Evolutionary conservation across 2,113 vertebrate species (phyloP).

Genomic region (Stegastes partitus): DNA sequence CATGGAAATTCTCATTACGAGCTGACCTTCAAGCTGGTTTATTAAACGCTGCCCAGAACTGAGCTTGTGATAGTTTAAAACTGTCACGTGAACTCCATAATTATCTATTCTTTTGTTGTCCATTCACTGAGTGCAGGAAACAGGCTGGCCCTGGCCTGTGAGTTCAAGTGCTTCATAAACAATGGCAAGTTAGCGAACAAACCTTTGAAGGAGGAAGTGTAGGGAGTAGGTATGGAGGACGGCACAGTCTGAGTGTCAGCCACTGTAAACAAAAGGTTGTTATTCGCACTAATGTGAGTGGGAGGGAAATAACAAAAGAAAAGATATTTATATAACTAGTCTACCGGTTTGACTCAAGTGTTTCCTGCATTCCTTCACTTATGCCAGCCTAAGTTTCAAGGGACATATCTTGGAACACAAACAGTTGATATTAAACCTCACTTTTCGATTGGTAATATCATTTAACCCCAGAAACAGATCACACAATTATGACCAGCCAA

Average conservation of each 20-base stretch:
- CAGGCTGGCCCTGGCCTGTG: constrained; percentile 31
- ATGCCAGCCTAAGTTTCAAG: not conserved
- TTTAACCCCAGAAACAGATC: not conserved
- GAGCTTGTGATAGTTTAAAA: constrained; percentile 44
- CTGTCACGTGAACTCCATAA: constrained; percentile 49
- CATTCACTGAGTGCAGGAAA: constrained; percentile 67
- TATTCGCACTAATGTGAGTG: constrained; percentile 68
- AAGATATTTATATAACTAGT: constrained; percentile 54
- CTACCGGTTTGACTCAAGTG: constrained; percentile 32
- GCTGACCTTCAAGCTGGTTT: constrained; percentile 57
- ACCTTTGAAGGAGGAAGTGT: constrained; percentile 71
- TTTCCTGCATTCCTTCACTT: constrained; percentile 42
- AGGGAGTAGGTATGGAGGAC: constrained; percentile 64
- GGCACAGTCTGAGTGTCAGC: constrained; percentile 51
- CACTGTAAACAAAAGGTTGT: constrained; percentile 66
- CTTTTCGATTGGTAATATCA: not conserved
- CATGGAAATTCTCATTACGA: constrained; percentile 49
- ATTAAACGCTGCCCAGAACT: constrained; percentile 36
- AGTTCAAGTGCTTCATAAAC: constrained; percentile 68
- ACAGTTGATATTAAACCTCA: constrained; percentile 1
- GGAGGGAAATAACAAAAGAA: constrained; percentile 66
- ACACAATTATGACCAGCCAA: too few species aligned
- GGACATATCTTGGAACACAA: constrained; percentile 3
- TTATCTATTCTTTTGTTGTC: constrained; percentile 64
- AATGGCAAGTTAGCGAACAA: constrained; percentile 70